Evolutionary conservation across 1,140 invertebrate genomes (phyloP).

Genomic region (Trichomalopsis sarcophagae): DNA sequence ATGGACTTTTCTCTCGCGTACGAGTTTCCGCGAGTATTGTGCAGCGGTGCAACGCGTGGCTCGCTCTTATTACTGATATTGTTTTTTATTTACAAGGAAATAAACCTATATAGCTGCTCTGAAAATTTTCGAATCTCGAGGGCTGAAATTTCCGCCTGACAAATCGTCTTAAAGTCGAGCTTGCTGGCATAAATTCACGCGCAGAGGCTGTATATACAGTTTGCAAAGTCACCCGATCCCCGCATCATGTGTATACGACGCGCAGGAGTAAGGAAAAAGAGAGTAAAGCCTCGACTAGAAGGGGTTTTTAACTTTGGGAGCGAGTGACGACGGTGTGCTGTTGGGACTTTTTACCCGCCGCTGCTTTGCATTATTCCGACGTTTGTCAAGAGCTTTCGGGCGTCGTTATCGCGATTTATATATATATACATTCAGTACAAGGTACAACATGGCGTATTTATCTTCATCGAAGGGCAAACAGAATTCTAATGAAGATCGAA

Average conservation of each 20-base stretch:
- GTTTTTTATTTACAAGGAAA: no score
- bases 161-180: background rate
- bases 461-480: slow-evolving; percentile 37
- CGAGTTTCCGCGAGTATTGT: no score
- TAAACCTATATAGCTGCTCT: no score
- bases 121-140: no score
- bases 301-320: background rate
- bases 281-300: background rate
- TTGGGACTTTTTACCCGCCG: background rate
- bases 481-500: slow-evolving; percentile 20
- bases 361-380: no score
- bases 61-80: no score
- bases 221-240: slow-evolving; percentile 20
- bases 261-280: background rate
- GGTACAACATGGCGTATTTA: background rate
- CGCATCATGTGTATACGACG: background rate
- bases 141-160: background rate
- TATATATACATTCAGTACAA: background rate
- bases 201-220: background rate
- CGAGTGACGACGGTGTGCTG: background rate
- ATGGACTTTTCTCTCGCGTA: background rate
- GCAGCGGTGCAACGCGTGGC: no score
- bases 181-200: slow-evolving; percentile 10
- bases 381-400: no score
- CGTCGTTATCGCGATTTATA: no score